These are phyloP conservation scores for Tetropium fuscum DNA, from an alignment of 2,888 invertebrate genomes.

Conservation along the genomic window DNA sequence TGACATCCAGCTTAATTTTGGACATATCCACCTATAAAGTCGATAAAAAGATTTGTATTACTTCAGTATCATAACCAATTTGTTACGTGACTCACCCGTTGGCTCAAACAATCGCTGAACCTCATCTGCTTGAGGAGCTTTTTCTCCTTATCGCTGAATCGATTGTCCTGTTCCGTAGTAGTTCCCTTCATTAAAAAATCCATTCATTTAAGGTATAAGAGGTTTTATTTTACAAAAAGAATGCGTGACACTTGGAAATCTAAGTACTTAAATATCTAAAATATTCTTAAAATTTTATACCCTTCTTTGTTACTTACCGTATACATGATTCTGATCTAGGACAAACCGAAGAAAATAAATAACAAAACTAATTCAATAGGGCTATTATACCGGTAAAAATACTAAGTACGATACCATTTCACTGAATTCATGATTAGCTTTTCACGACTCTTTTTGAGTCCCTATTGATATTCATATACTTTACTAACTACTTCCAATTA, in stretches of 20 bases:
- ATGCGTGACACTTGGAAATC: constrained; percentile 35
- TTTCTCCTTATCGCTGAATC: constrained; percentile 99
- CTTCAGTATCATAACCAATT: constrained; percentile 1
- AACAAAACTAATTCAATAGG: constrained; percentile 7
- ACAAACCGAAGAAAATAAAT: constrained; percentile 13
- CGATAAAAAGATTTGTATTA: no score
- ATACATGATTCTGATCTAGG: constrained; percentile 57
- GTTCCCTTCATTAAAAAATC: constrained; percentile 80
- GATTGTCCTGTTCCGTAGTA: constrained; percentile 97
- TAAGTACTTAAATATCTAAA: constrained; percentile 23
- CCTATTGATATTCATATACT: constrained; percentile 6
- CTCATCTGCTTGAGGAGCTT: constrained; percentile 99
- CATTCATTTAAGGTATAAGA: constrained; percentile 44
- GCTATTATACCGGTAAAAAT: constrained; percentile 22
- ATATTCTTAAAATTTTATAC: constrained; percentile 17
- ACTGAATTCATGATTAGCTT: constrained; percentile 11
- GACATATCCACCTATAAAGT: constrained; percentile 91
- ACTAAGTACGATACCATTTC: constrained; percentile 11
- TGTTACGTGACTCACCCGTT: constrained; percentile 75
- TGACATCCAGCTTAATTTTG: constrained; percentile 96
- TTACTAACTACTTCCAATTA: not conserved
- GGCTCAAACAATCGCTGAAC: constrained; percentile 93
- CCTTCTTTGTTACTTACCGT: constrained; percentile 53
- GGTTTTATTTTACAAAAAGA: constrained; percentile 23
- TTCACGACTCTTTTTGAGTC: not conserved